A percentile compares a stretch with the other conserved stretches of the same genome.
These are phyloP conservation scores for Mamestra brassicae DNA, from an alignment of 2,888 invertebrate genomes.

Conservation along the genomic window DNA sequence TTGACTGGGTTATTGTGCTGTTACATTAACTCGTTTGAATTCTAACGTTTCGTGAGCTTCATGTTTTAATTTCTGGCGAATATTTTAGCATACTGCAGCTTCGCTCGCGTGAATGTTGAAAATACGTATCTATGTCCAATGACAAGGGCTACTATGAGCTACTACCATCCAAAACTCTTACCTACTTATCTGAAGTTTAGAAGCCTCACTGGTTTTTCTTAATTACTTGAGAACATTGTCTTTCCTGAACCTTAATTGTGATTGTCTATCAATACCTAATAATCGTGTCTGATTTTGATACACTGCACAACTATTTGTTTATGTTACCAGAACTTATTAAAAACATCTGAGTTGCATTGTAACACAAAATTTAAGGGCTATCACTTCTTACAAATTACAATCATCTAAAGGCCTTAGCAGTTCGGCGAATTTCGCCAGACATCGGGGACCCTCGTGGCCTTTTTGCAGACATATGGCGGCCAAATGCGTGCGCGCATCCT, in stretches of 20 bases:
- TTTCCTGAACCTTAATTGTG: no score
- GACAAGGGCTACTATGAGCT: no score
- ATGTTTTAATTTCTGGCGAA: neutral
- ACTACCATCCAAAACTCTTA: no score
- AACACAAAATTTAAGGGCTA: constrained; percentile 4
- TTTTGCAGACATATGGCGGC: constrained; percentile 84
- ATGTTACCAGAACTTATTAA: constrained; percentile 4
- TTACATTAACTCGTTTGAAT: constrained; percentile 1
- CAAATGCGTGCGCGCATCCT: constrained; percentile 82
- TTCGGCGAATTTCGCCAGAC: constrained; percentile 74
- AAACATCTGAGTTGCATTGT: constrained; percentile 52
- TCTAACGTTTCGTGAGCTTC: neutral
- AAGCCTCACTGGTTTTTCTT: no score
- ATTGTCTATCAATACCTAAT: neutral
- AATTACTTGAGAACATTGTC: no score
- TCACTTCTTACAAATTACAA: constrained; percentile 10
- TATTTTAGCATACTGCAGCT: no score
- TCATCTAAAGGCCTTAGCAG: constrained; percentile 31
- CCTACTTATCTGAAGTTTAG: no score
- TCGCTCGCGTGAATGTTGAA: no score
- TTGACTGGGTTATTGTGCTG: constrained; percentile 33
- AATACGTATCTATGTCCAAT: no score
- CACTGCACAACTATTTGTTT: constrained; percentile 1
- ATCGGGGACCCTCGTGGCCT: constrained; percentile 71
- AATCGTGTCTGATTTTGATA: neutral